These are phyloP conservation scores for Ciconia nigra DNA, from an alignment of 2,797 vertebrate genomes.

Conservation along the genomic window DNA sequence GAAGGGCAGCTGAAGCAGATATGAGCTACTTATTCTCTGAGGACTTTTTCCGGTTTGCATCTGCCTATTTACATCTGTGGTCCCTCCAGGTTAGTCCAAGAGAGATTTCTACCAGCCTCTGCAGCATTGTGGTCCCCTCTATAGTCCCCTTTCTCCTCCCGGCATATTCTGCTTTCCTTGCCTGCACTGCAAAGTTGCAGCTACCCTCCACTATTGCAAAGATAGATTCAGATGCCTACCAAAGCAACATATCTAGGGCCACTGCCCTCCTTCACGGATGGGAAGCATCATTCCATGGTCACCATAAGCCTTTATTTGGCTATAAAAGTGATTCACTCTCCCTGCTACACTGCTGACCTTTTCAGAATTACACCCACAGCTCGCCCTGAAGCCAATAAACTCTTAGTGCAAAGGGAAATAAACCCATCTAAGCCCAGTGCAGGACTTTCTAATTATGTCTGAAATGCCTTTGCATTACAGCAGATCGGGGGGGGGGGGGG, in stretches of 20 bases:
- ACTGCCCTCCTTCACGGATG: background rate
- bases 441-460: background rate
- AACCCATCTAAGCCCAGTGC: background rate
- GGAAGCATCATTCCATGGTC: background rate
- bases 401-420: background rate
- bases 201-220: background rate
- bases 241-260: background rate
- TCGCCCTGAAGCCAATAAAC: constrained; percentile 15
- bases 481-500: background rate
- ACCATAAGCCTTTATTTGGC: constrained; percentile 13
- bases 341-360: constrained; percentile 16
- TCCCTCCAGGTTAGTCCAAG: background rate
- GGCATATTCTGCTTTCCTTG: background rate
- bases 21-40: background rate
- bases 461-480: background rate
- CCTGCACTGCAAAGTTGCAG: background rate
- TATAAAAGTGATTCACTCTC: constrained; percentile 35
- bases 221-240: background rate
- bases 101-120: background rate
- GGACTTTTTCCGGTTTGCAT: background rate
- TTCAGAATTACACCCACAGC: constrained; percentile 43
- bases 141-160: background rate
- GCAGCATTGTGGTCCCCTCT: background rate
- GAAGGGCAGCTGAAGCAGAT: background rate
- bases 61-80: background rate